These are phyloP conservation scores for Melanchra persicariae DNA, from an alignment of 2,888 invertebrate genomes.

Conservation along the genomic window DNA sequence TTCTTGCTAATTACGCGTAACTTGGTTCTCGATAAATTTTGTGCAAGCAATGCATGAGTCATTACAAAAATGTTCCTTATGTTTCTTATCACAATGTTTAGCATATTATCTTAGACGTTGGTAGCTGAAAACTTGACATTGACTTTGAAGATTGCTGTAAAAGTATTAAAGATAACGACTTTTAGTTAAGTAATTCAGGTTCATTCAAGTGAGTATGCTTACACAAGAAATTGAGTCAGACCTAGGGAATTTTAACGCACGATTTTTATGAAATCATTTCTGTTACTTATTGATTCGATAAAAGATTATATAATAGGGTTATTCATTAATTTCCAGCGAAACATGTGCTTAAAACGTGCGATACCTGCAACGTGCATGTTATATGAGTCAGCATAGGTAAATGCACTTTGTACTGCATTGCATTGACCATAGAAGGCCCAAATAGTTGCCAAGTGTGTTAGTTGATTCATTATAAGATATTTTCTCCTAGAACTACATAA, in stretches of 20 bases:
- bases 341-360: conserved; percentile 10
- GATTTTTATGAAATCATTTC: conserved; percentile 41
- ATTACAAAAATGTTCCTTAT: not conserved
- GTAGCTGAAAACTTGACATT: conserved; percentile 39
- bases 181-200: not conserved
- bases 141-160: conserved; percentile 28
- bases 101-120: conserved; percentile 7
- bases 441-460: not conserved
- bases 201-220: not conserved
- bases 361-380: conserved; percentile 26
- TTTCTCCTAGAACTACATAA: not conserved
- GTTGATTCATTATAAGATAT: conserved; percentile 19
- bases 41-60: conserved; percentile 27
- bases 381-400: conserved; percentile 36
- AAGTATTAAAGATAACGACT: not conserved
- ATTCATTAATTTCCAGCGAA: conserved; percentile 41
- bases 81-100: conserved; percentile 31
- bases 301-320: conserved; percentile 28
- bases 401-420: conserved; percentile 24
- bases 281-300: conserved; percentile 7
- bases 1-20: conserved; percentile 19
- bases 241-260: conserved; percentile 22
- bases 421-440: not conserved
- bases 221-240: conserved; percentile 35
- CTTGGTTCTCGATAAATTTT: not conserved